phyloP scores from a whole-genome alignment of 2,113 vertebrate species.

The Alces alces region DNA sequence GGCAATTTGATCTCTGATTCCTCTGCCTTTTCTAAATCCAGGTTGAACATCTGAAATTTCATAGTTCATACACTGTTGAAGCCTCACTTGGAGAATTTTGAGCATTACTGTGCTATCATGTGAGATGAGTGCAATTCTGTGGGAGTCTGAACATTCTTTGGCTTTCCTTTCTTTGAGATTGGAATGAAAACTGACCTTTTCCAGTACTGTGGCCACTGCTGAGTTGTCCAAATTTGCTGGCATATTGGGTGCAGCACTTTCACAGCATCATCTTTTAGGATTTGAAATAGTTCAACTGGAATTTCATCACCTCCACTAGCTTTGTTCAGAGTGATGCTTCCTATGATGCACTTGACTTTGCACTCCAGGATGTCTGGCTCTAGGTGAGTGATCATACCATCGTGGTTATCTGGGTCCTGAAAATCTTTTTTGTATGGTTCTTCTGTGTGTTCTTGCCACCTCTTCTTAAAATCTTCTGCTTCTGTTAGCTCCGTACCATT shows the following conservation, averaged over 20 bases:
- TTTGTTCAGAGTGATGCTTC: neutral
- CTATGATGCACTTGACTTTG: neutral
- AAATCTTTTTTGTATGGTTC: neutral
- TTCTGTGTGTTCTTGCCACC: neutral
- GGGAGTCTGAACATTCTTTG: neutral
- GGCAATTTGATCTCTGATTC: no score
- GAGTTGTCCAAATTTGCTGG: neutral
- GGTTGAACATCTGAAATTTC: neutral
- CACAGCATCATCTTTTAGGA: neutral
- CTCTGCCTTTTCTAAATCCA: no score
- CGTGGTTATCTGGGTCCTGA: neutral
- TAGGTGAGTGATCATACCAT: neutral
- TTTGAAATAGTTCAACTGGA: neutral
- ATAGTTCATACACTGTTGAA: neutral
- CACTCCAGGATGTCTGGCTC: neutral
- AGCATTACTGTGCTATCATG: neutral
- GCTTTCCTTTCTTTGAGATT: neutral
- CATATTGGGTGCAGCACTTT: neutral
- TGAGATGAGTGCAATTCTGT: neutral
- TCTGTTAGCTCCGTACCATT: neutral
- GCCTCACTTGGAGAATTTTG: neutral
- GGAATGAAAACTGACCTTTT: neutral
- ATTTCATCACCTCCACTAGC: neutral
- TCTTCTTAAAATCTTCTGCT: neutral
- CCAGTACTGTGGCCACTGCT: accelerated